Conservation (phyloP, 1,140 invertebrate species). For the Trichonephila inaurata region DNA sequence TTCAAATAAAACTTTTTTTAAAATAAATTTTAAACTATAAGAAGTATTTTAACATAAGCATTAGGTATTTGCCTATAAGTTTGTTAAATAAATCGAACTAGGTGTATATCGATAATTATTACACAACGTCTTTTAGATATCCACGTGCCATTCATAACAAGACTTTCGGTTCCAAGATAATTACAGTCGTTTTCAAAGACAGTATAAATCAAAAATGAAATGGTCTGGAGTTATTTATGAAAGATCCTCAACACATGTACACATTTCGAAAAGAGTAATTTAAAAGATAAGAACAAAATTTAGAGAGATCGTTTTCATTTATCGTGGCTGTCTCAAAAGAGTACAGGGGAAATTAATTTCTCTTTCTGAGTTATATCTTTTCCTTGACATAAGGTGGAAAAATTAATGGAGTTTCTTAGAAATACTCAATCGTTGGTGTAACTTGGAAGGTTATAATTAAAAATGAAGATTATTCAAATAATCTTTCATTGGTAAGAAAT, state of each 20-base stretch:
- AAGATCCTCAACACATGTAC: neutral
- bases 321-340: constrained; percentile 28
- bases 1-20: too few relatives aligned
- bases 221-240: constrained; percentile 1
- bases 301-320: constrained; percentile 14
- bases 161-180: neutral
- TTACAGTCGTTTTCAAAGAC: neutral
- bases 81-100: neutral
- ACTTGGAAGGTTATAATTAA: neutral
- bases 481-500: neutral
- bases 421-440: neutral
- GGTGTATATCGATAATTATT: constrained; percentile 14
- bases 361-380: constrained; percentile 28
- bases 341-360: constrained; percentile 1
- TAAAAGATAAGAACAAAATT: constrained; percentile 9
- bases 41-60: neutral
- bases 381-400: neutral
- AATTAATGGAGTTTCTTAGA: neutral
- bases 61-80: neutral
- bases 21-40: neutral
- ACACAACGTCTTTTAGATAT: neutral
- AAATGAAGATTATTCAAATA: neutral
- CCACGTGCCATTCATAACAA: neutral
- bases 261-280: constrained; percentile 21
- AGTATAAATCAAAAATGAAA: neutral